Base-by-base conservation (phyloP, 2,797 vertebrate species). In the Ctenochaetus hawaiiensis region DNA sequence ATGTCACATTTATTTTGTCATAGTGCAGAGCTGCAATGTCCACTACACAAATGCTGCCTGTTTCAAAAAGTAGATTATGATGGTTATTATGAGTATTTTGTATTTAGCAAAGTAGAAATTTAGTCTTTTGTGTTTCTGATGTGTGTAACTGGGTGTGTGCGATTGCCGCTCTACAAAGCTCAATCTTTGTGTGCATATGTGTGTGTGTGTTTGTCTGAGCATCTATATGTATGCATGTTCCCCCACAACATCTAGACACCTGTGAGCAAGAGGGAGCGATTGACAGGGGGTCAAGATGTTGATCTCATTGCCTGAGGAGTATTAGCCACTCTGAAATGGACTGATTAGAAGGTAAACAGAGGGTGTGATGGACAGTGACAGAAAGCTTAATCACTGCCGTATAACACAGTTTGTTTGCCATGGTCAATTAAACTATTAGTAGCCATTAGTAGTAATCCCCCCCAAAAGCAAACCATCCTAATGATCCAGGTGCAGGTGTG, bases 321-420 rank as follows among this genome's bases (percentile, higher is more conserved):
- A 67, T 82, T 75, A 87, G 62, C 67, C 67, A 64, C 79, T 82
- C 68, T 81, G 66, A 85, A 87, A 83, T 51, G 34, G 78, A 53
- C 73, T 77, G 80, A 84, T 79, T 79, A 73, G 73, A 75, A 61
- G 58, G 30, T 77, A 83, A 72, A 49, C 2, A 18, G 44, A 58
- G 59, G 68, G 72, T 72, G 58, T 78, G 75, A 91, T 79, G 83
- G 68, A 83, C 78, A 43, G 79, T 89, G 91, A 90, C 86, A 81
- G 78, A 78, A 69, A 63, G 54, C 78, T 88, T 91, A 90, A 93
- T 92, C 86, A 82, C 17, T 37, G 44, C 51, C 71, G 63, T 81
- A 89, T 83, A 77, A 71, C 78, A 67, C 48, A 48, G 84, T 86
- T 84, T 87, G 47, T 83, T 63, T 81, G 61, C 68, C 70, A 58